Evolutionary conservation across 2,113 vertebrate genomes (phyloP), one percentile per base, ranked within the genome.

Genomic region (Ictidomys tridecemlineatus): DNA sequence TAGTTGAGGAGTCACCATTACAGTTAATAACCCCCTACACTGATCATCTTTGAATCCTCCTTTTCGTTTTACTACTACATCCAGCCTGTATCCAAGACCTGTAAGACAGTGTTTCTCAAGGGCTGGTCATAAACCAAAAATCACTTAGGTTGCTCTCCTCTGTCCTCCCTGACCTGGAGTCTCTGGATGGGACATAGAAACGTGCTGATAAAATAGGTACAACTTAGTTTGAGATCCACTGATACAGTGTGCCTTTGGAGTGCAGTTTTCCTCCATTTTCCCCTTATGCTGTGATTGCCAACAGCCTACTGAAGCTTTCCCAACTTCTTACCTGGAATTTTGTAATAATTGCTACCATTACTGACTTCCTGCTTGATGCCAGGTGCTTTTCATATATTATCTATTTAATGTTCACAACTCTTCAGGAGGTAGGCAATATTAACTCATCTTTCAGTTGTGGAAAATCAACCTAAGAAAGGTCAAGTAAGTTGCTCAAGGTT

Each of bases 401-500:
- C 89, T 76, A 80, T 73, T 86, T 96, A 89, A 92, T 91, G 39
- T 58, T 65, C 22, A 51, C 39, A 89, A 10, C 26, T 79, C 24
- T 34, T 30, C 61, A 37, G 56, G 48, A 86, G 20, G n/a, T 30
- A 48, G 37, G 39, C 17, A 82, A 9, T 24, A 39, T 67, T 53
- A 95, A 67, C 30, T 93, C 42, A 91, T 34, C 34, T 83, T 74
- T 61, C 5, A 73, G 20, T 30, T 80, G 37, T 82, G 39, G 45
- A 85, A 97, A 80, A 32, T 65, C 76, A 92, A 4, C 13, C 34
- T 51, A 76, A 79, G 70, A 87, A 92, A 95, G 72, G 14, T 63
- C 56, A 85, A 70, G 53, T 18, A 88, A 95, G 32, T 58, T 85
- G 30, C 69, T 91, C 76, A 97, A 79, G 30, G 80, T 89, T 93